Conservation (phyloP, 92 coral and sea anemone species). For the Ricordea florida region DNA sequence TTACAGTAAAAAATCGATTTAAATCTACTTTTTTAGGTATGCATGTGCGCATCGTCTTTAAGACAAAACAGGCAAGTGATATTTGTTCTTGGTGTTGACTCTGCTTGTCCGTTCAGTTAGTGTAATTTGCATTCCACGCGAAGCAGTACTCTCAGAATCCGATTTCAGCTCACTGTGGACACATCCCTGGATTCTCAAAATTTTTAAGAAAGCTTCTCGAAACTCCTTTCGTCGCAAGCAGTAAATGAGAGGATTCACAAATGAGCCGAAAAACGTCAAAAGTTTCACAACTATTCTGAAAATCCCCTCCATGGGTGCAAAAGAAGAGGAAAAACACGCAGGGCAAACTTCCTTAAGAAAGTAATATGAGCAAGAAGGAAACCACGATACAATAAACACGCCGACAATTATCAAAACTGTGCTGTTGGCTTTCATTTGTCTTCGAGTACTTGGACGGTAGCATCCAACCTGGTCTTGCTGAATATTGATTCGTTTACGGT, state of each 20-base stretch:
- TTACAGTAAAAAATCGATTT: too few species aligned
- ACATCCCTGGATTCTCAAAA: too few species aligned
- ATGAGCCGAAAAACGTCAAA: conserved; percentile 47
- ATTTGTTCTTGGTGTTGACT: too few species aligned
- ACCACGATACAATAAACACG: conserved; percentile 76
- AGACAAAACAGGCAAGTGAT: too few species aligned
- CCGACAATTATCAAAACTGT: conserved; percentile 83
- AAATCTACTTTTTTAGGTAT: too few species aligned
- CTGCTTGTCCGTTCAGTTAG: too few species aligned
- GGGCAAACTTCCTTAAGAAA: conserved; percentile 66
- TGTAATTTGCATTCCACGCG: too few species aligned
- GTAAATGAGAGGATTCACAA: conserved; percentile 64
- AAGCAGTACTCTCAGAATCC: too few species aligned
- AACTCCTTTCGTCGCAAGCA: conserved; percentile 63
- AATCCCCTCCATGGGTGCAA: conserved; percentile 31
- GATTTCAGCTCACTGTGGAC: too few species aligned
- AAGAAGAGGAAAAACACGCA: conserved; percentile 50
- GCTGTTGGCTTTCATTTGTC: conserved; percentile 53
- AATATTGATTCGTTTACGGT: conserved; percentile 34
- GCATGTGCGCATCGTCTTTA: too few species aligned
- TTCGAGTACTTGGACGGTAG: conserved; percentile 26
- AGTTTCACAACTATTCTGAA: conserved; percentile 66
- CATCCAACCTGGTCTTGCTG: background rate
- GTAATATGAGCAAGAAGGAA: conserved; percentile 79
- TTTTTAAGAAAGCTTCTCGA: conserved; percentile 29